Evolutionary conservation across 2,888 invertebrate genomes (phyloP), one percentile per base, ranked within the genome.

Genomic region (Sinotaia quadrata): DNA sequence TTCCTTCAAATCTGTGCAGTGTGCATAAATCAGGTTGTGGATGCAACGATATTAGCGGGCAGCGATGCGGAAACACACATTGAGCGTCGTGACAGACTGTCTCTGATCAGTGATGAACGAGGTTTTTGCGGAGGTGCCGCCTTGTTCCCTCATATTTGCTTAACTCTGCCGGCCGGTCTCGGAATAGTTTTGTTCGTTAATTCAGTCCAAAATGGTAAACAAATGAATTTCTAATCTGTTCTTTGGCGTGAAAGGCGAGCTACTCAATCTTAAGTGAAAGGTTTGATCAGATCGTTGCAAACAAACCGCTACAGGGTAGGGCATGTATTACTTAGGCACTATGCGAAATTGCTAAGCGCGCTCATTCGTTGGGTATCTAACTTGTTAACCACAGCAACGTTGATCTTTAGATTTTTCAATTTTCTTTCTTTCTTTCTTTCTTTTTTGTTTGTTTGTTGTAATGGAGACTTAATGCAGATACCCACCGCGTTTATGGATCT

Each of bases 211-310:
- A 56, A 36, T 27, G 37, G 24, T 56, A 56, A 56, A 56, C 56
- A 56, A 65, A 65, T 56, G 65, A 56, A 65, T 65, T 44, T n/a
- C 41, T 65, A 65, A 65, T 65, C 56, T 44, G 24, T 65, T 37
- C 44, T 49, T 62, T 37, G 27, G 27, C 24, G 59, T 10, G 44
- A 59, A 59, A 59, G 59, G 44, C 59, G 34, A 59, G 41, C 59
- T 24, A n/a, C 59, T n/a, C n/a, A n/a, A n/a, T n/a, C n/a, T n/a
- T n/a, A n/a, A n/a, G n/a, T n/a, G n/a, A n/a, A n/a, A n/a, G n/a
- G n/a, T n/a, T n/a, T n/a, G n/a, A n/a, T n/a, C n/a, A n/a, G n/a
- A n/a, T n/a, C n/a, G n/a, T n/a, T n/a, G n/a, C n/a, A n/a, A n/a
- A n/a, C n/a, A n/a, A n/a, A n/a, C n/a, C n/a, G n/a, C n/a, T n/a